phyloP scores from a whole-genome alignment of 2,797 vertebrate species.

The Tapera naevia region DNA sequence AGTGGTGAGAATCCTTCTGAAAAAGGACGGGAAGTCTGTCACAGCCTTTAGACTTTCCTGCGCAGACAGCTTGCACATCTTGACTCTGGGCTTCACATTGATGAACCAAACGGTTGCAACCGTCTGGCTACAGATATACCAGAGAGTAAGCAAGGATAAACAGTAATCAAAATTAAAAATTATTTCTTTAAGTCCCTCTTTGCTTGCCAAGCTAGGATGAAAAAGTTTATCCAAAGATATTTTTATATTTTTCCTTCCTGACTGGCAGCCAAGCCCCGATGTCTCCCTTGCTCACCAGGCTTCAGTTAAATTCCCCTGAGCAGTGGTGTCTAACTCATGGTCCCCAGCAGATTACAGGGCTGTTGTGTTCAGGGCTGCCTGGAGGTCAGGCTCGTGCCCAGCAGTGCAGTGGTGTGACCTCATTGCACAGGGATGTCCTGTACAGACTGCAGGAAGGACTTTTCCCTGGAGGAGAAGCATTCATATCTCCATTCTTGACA shows the following conservation, averaged over 20 bases:
- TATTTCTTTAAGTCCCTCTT: not conserved
- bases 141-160: not conserved
- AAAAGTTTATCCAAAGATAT: not conserved
- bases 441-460: not conserved
- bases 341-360: not conserved
- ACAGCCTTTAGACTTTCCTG: not conserved
- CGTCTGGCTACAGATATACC: not conserved
- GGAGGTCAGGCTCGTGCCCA: not conserved
- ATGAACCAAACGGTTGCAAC: not conserved
- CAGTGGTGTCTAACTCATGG: accelerated
- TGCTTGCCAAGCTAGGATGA: not conserved
- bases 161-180: not conserved
- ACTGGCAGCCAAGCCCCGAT: not conserved
- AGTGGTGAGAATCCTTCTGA: not conserved
- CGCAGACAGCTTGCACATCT: not conserved
- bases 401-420: not conserved
- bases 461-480: not conserved
- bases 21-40: not conserved
- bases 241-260: not conserved
- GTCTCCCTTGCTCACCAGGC: not conserved
- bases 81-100: not conserved
- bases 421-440: not conserved
- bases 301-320: not conserved
- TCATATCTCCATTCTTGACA: not conserved
- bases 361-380: not conserved